A percentile compares a stretch with the other conserved stretches of the same genome.
Evolutionary conservation across 2,113 vertebrate genomes (phyloP).

Genomic region (Hemibagrus wyckioides): DNA sequence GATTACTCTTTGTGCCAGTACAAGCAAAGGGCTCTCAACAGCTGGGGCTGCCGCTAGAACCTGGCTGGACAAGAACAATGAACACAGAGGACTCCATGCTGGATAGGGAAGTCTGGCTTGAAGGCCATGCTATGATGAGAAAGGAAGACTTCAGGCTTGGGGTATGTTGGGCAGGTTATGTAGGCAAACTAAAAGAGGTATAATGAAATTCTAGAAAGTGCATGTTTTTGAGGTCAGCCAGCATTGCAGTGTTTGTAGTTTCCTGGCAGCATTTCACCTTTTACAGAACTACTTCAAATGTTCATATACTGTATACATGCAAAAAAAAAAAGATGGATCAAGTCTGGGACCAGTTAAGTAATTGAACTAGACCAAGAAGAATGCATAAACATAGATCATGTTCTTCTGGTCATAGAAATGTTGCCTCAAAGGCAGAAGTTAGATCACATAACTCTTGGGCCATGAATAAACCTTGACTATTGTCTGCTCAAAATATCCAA

Average conservation of each 20-base stretch:
- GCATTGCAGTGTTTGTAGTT: slow-evolving; percentile 34
- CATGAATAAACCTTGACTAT: background rate
- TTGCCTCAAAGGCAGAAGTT: background rate
- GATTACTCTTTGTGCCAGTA: slow-evolving; percentile 72
- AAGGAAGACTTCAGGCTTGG: slow-evolving; percentile 53
- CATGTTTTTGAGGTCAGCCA: slow-evolving; percentile 44
- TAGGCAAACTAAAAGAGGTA: slow-evolving; percentile 34
- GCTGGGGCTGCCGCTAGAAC: slow-evolving; percentile 41
- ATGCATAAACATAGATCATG: slow-evolving; percentile 18
- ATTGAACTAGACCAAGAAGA: slow-evolving; percentile 23
- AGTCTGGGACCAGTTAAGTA: slow-evolving; percentile 1
- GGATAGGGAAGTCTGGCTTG: slow-evolving; percentile 38
- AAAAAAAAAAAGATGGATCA: background rate
- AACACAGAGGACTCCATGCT: slow-evolving; percentile 52
- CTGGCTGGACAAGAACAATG: slow-evolving; percentile 54
- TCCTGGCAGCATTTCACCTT: background rate
- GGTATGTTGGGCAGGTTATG: slow-evolving; percentile 23
- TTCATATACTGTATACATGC: background rate
- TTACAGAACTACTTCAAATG: slow-evolving; percentile 1
- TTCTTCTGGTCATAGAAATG: slow-evolving; percentile 16
- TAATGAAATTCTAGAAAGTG: slow-evolving; percentile 27
- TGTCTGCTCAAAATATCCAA: slow-evolving; percentile 6
- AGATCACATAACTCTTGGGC: slow-evolving; percentile 1
- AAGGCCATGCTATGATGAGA: slow-evolving; percentile 39
- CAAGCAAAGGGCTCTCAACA: slow-evolving; percentile 53